A percentile compares a stretch with the other conserved stretches of the same genome.
phyloP scores from a whole-genome alignment of 2,113 vertebrate species.

The Cyanoramphus novaezelandiae region DNA sequence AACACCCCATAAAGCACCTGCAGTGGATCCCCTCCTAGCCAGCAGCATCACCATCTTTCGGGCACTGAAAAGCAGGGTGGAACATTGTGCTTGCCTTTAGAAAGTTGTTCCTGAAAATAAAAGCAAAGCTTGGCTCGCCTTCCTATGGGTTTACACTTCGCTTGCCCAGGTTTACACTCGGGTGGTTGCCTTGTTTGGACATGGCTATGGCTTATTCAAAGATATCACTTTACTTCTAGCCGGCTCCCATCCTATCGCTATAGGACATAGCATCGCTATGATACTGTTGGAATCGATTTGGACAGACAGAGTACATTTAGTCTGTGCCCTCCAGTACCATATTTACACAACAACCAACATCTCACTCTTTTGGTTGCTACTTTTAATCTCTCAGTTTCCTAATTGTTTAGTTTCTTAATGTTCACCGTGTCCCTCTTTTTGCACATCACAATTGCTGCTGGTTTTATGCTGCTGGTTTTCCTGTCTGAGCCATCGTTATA shows the following conservation, averaged over 20 bases:
- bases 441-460: neutral
- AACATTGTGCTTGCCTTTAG: neutral
- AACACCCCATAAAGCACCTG: neutral
- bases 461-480: neutral
- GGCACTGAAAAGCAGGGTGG: neutral
- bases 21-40: neutral
- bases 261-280: neutral
- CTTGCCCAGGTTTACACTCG: neutral
- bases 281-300: neutral
- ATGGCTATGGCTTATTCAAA: neutral
- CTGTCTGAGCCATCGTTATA: neutral
- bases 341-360: neutral
- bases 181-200: neutral
- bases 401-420: neutral
- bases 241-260: neutral
- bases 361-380: neutral
- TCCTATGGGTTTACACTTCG: neutral
- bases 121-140: neutral
- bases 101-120: neutral
- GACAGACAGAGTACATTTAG: neutral
- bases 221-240: slow-evolving; percentile 15
- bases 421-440: neutral
- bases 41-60: neutral
- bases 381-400: neutral
- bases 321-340: neutral